A percentile compares a stretch with the other conserved stretches of the same genome.
Evolutionary conservation across 1,140 invertebrate species (phyloP).

Genomic region (Halesus radiatus): DNA sequence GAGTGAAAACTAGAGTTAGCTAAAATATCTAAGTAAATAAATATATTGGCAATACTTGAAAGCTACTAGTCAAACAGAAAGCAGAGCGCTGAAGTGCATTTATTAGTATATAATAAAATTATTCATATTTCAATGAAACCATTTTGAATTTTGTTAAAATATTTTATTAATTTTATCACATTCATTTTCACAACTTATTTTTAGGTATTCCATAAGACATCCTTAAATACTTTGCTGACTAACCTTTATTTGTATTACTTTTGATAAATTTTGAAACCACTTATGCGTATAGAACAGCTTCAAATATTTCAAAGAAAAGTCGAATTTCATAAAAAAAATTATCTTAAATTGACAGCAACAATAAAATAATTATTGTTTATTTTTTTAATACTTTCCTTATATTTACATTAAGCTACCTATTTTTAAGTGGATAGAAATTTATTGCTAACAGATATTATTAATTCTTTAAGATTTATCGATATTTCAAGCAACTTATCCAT

Average conservation of each 20-base stretch:
- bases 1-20: too few relatives aligned
- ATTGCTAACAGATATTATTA: conserved; percentile 16
- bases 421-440: not conserved
- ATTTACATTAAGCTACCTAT: too few relatives aligned
- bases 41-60: too few relatives aligned
- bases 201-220: conserved; percentile 22
- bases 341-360: not conserved
- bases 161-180: conserved; percentile 36
- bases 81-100: too few relatives aligned
- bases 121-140: conserved; percentile 5
- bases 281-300: not conserved
- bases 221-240: not conserved
- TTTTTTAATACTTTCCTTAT: not conserved
- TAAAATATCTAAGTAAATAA: too few relatives aligned
- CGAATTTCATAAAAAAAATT: not conserved
- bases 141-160: conserved; percentile 28
- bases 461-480: conserved; percentile 17
- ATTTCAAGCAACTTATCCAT: conserved; percentile 23
- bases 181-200: conserved; percentile 19
- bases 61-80: too few relatives aligned
- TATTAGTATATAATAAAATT: not conserved
- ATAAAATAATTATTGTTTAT: not conserved
- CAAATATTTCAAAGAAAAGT: not conserved
- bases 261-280: not conserved
- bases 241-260: not conserved